Evolutionary conservation across 2,888 invertebrate genomes (phyloP).

Genomic region (Mythimna vitellina): DNA sequence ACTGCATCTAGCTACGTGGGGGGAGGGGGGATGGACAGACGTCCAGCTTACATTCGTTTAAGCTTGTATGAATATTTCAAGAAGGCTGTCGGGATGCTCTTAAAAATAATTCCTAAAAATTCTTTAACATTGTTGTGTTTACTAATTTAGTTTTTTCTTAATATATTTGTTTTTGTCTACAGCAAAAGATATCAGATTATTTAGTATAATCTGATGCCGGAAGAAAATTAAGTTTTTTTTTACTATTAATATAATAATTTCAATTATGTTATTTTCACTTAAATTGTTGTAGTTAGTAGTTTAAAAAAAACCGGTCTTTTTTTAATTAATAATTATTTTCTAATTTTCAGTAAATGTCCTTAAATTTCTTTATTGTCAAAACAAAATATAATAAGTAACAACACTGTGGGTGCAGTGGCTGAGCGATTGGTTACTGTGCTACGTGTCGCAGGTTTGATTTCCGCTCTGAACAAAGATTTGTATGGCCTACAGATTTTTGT

Average conservation of each 20-base stretch:
- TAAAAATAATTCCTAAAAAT: neutral
- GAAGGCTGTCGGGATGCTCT: neutral
- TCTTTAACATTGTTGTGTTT: neutral
- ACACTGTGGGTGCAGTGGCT: too few species aligned
- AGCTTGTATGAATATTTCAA: slow-evolving; percentile 14
- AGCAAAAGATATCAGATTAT: neutral
- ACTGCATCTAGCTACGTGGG: neutral
- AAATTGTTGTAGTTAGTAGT: too few species aligned
- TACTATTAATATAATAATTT: too few species aligned
- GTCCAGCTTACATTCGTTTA: neutral
- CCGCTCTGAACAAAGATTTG: too few species aligned
- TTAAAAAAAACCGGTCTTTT: neutral
- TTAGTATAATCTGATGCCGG: too few species aligned
- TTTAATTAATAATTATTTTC: neutral
- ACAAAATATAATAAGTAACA: neutral
- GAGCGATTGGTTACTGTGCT: too few species aligned
- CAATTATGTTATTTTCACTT: too few species aligned
- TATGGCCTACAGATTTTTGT: too few species aligned
- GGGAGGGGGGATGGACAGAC: neutral
- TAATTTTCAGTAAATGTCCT: neutral
- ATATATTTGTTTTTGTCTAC: neutral
- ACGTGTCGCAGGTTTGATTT: too few species aligned
- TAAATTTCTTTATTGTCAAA: neutral
- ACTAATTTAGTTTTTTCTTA: neutral
- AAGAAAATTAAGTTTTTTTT: neutral